Conservation (phyloP, 2,113 vertebrate genomes). For the Ctenodactylus gundi region DNA sequence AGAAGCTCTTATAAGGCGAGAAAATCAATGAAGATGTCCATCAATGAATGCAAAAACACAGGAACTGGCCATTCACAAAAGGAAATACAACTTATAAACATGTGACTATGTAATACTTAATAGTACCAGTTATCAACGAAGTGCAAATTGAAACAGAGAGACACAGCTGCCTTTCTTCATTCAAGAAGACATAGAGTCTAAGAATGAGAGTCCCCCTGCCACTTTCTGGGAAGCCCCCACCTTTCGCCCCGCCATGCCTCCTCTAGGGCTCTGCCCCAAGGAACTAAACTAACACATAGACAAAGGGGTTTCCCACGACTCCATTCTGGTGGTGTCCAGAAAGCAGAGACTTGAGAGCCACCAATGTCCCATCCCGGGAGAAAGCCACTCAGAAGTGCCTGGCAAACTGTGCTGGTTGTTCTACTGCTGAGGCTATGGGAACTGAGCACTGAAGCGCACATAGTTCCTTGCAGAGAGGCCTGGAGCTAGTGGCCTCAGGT, state of each 20-base stretch:
- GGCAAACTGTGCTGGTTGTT: not conserved
- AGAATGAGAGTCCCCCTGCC: not conserved
- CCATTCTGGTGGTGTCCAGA: not conserved
- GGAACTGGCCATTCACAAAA: not conserved
- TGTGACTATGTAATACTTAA: not conserved
- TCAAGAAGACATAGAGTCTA: not conserved
- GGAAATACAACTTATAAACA: not conserved
- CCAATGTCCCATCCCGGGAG: not conserved
- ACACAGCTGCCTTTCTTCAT: too few relatives aligned
- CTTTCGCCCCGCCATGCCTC: not conserved
- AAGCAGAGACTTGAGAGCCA: not conserved
- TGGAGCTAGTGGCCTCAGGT: too few relatives aligned
- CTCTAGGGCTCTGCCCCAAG: not conserved
- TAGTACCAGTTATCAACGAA: not conserved
- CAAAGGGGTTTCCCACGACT: not conserved
- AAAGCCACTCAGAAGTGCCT: not conserved
- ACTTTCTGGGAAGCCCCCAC: not conserved
- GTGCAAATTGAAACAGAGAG: not conserved
- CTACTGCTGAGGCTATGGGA: not conserved
- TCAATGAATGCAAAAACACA: not conserved
- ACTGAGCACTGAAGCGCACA: not conserved
- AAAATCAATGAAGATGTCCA: not conserved
- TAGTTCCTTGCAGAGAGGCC: fast-evolving
- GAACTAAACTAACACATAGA: not conserved
- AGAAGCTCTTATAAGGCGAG: not conserved